These are phyloP conservation scores for Dryobota labecula DNA, from an alignment of 2,888 invertebrate species.

Conservation along the genomic window DNA sequence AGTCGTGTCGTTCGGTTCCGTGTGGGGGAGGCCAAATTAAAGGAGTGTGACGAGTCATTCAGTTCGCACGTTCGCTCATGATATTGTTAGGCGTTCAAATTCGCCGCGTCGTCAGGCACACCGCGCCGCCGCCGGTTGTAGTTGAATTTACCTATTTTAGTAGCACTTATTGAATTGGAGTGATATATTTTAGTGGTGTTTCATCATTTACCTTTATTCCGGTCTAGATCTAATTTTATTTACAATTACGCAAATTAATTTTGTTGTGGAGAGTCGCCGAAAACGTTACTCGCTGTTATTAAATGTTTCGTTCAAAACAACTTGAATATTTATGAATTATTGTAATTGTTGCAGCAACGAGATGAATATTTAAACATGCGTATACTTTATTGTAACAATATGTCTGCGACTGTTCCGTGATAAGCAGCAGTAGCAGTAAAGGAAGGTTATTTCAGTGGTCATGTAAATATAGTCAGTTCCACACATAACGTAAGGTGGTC, in stretches of 20 bases:
- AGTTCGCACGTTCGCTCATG: conserved; percentile 24
- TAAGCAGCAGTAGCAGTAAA: conserved; percentile 8
- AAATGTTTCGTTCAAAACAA: conserved; percentile 30
- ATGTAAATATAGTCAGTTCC: background rate
- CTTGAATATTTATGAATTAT: conserved; percentile 16
- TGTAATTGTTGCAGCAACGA: conserved; percentile 10
- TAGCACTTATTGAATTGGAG: conserved; percentile 70
- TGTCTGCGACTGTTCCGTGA: background rate
- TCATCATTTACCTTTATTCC: conserved; percentile 44
- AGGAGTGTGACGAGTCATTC: conserved; percentile 43
- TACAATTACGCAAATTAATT: conserved; percentile 34
- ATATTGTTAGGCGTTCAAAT: conserved; percentile 47
- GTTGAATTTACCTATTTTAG: conserved; percentile 59
- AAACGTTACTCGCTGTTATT: conserved; percentile 49
- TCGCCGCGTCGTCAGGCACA: conserved; percentile 13
- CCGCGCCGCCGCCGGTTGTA: conserved; percentile 21
- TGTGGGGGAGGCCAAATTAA: conserved; percentile 47
- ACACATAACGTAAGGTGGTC: background rate
- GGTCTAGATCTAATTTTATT: conserved; percentile 51
- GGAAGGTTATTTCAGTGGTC: background rate
- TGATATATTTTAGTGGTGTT: conserved; percentile 62
- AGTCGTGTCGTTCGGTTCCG: background rate
- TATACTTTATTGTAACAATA: conserved; percentile 10
- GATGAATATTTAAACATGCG: background rate
- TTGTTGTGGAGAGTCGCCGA: conserved; percentile 51